A percentile compares a stretch with the other conserved stretches of the same genome.
Conservation (phyloP, 53 echinoderm and acorn worm species). For the Apostichopus leukothele region DNA sequence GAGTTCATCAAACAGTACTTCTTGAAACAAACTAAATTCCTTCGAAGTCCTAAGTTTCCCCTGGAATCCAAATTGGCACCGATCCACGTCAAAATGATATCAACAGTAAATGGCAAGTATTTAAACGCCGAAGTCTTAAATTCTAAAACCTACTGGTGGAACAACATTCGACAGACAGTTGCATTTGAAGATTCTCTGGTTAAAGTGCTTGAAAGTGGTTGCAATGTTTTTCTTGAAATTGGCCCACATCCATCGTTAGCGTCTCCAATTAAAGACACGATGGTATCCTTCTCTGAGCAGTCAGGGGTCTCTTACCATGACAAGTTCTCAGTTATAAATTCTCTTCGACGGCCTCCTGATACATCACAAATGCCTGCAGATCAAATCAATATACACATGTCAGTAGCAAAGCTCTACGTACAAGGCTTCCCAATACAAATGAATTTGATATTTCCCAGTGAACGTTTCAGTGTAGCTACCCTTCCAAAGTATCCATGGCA, state of each 20-base stretch:
- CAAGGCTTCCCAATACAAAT: constrained; percentile 42
- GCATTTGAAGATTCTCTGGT: constrained; percentile 37
- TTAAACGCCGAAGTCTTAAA: constrained; percentile 24
- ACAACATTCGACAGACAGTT: constrained; percentile 57
- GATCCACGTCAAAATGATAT: background rate
- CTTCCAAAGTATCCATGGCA: constrained; percentile 80
- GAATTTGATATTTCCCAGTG: constrained; percentile 24
- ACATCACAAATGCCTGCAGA: constrained; percentile 37
- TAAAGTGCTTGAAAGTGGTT: constrained; percentile 43
- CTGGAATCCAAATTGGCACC: background rate
- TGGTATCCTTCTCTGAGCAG: background rate
- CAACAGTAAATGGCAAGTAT: constrained; percentile 31
- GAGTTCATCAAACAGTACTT: constrained; percentile 34
- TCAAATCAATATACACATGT: constrained; percentile 47
- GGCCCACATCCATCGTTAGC: constrained; percentile 56
- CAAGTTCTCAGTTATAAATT: constrained; percentile 32
- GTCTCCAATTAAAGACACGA: constrained; percentile 49
- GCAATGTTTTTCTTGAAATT: constrained; percentile 53
- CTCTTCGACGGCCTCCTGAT: constrained; percentile 51
- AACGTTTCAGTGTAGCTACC: constrained; percentile 30
- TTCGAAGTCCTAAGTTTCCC: background rate
- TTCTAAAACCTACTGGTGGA: constrained; percentile 53
- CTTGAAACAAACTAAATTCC: constrained; percentile 1
- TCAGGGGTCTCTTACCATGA: constrained; percentile 22
- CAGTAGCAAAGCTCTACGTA: constrained; percentile 54